Evolutionary conservation across 2,888 invertebrate genomes (phyloP), one percentile per base, ranked within the genome.

Genomic region (Drosophila affinis): DNA sequence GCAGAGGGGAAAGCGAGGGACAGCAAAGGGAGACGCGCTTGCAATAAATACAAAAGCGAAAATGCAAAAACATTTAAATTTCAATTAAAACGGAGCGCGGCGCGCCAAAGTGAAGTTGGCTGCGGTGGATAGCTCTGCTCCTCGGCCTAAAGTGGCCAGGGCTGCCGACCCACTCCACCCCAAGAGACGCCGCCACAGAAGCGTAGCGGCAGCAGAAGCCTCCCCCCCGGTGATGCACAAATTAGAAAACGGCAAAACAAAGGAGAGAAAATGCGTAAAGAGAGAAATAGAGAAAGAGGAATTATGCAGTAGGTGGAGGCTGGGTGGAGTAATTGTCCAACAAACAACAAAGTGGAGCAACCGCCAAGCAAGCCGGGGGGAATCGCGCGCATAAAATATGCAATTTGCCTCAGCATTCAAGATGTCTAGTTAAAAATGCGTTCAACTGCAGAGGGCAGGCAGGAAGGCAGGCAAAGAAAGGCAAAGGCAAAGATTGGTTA

Each of bases 41-140:
- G 54, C 85, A 81, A 81, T 78, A 81, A 84, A 79, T 72, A 77
- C 76, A 72, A 81, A 74, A 72, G 78, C 62, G n/a, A 75, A 39
- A 78, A 77, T 77, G 84, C 72, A 83, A 85, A 81, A 88, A 79
- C 88, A 86, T 87, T 88, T 85, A 87, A 89, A 86, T 88, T 88
- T 87, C 89, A 85, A 87, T 89, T 87, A 89, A 81, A 83, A 78
- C 58, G 62, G 65, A 74, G 39, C 14, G 39, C 14, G 39, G 14
- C 39, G 39, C 14, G 39, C 39, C 39, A 39, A 39, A 14, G 60
- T 49, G 58, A 78, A 76, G 75, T 79, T 67, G 70, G 62, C 45
- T 39, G 63, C 62, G 51, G 51, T 47, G 60, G 67, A 52, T 72
- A 60, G 55, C 14, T 34, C 34, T 7, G 29, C 39, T 39, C 52